Conservation (phyloP, 2,797 vertebrate genomes). For the Takifugu rubripes region DNA sequence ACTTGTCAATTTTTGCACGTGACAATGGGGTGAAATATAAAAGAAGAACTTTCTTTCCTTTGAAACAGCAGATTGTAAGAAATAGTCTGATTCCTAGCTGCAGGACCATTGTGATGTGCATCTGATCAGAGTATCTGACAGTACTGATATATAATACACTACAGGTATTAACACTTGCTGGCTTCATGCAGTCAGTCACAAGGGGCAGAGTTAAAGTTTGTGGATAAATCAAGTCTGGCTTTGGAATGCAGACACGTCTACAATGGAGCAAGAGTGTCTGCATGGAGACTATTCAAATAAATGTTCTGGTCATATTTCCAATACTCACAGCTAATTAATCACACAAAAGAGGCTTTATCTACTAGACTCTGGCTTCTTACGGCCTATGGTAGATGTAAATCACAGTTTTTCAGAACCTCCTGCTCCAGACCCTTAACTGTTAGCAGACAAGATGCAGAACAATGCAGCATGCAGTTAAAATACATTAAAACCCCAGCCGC, state of each 20-base stretch:
- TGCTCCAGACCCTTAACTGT: constrained; percentile 1
- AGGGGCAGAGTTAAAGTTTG: not conserved
- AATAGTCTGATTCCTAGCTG: no score
- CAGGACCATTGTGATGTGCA: no score
- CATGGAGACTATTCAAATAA: no score
- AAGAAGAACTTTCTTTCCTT: no score
- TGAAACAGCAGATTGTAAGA: no score
- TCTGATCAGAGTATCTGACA: no score
- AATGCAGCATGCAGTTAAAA: constrained; percentile 22
- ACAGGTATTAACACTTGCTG: not conserved
- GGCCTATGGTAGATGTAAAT: not conserved
- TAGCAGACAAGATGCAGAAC: not conserved
- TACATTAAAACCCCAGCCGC: not conserved
- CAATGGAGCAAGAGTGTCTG: not conserved
- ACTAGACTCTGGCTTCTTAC: not conserved
- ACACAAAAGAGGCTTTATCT: not conserved
- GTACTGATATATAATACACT: not conserved
- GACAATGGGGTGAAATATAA: no score
- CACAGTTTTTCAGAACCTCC: not conserved
- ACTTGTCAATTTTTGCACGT: not conserved
- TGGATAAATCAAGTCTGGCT: no score
- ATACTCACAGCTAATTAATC: no score
- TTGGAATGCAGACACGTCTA: no score
- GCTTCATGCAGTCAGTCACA: not conserved
- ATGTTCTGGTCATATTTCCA: no score